Evolutionary conservation across 2,888 invertebrate genomes (phyloP), one percentile per base, ranked within the genome.

Genomic region (Phoenoteleia sp.): DNA sequence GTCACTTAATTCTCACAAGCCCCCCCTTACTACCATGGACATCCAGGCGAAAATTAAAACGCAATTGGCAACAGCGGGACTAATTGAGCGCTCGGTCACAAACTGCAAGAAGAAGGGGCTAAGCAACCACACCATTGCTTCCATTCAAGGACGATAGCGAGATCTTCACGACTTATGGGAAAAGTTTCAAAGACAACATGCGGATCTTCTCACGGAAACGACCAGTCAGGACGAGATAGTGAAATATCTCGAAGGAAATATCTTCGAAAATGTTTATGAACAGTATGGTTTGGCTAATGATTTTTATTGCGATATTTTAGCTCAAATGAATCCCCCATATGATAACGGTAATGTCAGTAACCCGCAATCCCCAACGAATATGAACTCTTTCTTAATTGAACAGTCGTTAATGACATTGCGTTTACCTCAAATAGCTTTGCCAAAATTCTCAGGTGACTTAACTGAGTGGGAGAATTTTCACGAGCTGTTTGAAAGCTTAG

Each of bases 401-500:
- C 33, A 33, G 11, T 33, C 45, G 15, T 45, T 42, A 42, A 4
- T 15, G 15, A 3, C 3, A 4, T 42, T 36, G 3, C 13, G 36
- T 19, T 33, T 52, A 23, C 66, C 66, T 6, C 29, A 21, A 9
- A 52, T 66, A 13, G 2, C 27, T 5, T 42, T 64, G 19, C 64
- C 64, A 7, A 47, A 45, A 29, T 64, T 64, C 13, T 47, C 29
- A 1, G 64, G 64, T n/a, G 17, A 64, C 1, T 64, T 29, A 13
- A 19, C n/a, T 19, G 47, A 45, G 1, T 47, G 64, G 29, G 47
- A 27, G 13, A 64, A 64, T 47, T 64, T 64, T n/a, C 64, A 29
- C 3, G 47, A 64, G 27, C 13, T 64, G 7, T 27, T 47, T 39
- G 39, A 23, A 5, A 49, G 49, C 5, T 21, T 58, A 19, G 58